Evolutionary conservation across 2,888 invertebrate genomes (phyloP).

Genomic region (Cephus runcator): DNA sequence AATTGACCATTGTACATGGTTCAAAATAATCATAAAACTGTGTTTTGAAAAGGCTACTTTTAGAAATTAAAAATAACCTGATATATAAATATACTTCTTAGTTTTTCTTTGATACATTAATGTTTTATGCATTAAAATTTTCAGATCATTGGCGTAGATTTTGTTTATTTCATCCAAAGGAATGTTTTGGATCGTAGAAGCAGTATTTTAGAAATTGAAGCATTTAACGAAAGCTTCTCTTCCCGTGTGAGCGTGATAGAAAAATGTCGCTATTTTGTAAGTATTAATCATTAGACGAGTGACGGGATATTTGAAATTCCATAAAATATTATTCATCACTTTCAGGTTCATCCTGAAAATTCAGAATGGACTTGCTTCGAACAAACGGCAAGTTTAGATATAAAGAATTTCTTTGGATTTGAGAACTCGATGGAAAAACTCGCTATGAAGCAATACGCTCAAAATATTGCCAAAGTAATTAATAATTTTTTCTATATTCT

Average conservation of each 20-base stretch:
- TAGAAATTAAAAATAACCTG: background rate
- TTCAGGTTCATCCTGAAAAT: constrained; percentile 92
- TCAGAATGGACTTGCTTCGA: constrained; percentile 96
- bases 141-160: constrained; percentile 92
- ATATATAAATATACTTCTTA: background rate
- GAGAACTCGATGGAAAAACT: constrained; percentile 95
- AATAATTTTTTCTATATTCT: background rate
- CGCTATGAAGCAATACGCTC: constrained; percentile 94
- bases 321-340: constrained; percentile 5
- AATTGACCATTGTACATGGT: background rate
- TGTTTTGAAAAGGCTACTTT: background rate
- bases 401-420: constrained; percentile 94
- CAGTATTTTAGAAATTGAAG: constrained; percentile 87
- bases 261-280: constrained; percentile 87
- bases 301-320: background rate
- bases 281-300: constrained; percentile 54
- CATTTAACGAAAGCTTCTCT: constrained; percentile 91
- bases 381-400: constrained; percentile 90
- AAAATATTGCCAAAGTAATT: constrained; percentile 79
- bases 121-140: constrained; percentile 25
- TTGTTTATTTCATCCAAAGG: constrained; percentile 89
- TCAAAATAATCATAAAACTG: background rate
- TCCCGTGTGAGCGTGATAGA: constrained; percentile 86
- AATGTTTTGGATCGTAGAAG: constrained; percentile 84
- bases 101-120: background rate